Percentiles rank a stretch among this genome's conserved stretches.
phyloP scores from a whole-genome alignment of 2,888 invertebrate genomes.

The Formica aserva region DNA sequence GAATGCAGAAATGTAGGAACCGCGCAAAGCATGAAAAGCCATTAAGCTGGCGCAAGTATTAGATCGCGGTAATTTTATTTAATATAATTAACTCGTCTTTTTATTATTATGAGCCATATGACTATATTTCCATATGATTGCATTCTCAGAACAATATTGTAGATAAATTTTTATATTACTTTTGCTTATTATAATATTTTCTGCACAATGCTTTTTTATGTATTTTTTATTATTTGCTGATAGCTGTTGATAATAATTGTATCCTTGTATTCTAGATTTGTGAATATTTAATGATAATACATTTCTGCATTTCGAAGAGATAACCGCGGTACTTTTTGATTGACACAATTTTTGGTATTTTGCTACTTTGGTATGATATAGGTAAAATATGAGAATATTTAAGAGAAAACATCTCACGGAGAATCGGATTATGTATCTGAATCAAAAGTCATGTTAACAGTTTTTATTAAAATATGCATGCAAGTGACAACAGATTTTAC shows the following conservation, averaged over 20 bases:
- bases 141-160: background rate
- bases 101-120: background rate
- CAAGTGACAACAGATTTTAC: constrained; percentile 6
- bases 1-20: background rate
- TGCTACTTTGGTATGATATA: background rate
- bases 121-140: background rate
- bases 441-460: background rate
- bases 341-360: background rate
- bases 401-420: background rate
- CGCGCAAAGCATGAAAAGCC: background rate
- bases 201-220: background rate
- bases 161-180: background rate
- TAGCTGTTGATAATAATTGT: background rate
- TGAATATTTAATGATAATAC: background rate
- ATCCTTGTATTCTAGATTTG: background rate
- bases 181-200: background rate
- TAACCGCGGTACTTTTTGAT: background rate
- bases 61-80: background rate
- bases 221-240: background rate
- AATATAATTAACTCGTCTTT: background rate
- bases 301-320: background rate
- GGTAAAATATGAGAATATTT: background rate
- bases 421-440: background rate
- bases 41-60: background rate
- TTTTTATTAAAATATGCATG: constrained; percentile 24